phyloP scores from a whole-genome alignment of 35 echinoderm and acorn worm species.

The Diadema setosum region DNA sequence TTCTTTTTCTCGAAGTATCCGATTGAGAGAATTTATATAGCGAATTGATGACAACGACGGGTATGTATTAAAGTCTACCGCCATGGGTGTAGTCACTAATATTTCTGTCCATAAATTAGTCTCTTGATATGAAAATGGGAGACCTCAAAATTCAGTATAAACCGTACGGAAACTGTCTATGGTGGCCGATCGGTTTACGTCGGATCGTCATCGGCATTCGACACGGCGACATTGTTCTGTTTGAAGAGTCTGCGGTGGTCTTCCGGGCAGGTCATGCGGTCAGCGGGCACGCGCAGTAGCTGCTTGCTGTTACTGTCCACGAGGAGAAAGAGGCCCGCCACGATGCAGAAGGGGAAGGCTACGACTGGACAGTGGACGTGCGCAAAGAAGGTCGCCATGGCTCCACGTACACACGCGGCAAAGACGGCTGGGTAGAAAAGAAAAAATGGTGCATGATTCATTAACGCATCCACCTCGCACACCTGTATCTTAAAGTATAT shows the following conservation, averaged over 20 bases:
- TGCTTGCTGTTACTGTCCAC: slow-evolving; percentile 43
- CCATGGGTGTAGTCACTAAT: no score
- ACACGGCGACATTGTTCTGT: not conserved
- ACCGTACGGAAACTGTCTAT: no score
- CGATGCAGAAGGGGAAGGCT: slow-evolving; percentile 62
- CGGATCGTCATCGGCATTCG: not conserved
- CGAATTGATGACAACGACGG: no score
- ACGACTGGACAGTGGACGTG: slow-evolving; percentile 9
- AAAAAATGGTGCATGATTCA: no score
- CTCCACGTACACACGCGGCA: slow-evolving; percentile 31
- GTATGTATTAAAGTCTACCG: no score
- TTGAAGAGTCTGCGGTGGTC: slow-evolving; percentile 56
- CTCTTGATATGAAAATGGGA: no score
- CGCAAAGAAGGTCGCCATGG: slow-evolving; percentile 11
- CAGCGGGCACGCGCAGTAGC: slow-evolving; percentile 51
- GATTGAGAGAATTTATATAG: no score
- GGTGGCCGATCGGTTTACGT: not conserved
- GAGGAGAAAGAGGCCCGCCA: slow-evolving; percentile 40
- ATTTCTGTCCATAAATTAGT: no score
- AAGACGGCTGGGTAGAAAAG: slow-evolving; percentile 33
- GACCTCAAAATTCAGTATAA: no score
- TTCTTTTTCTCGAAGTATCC: no score
- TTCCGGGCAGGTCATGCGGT: slow-evolving; percentile 68
- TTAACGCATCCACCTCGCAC: no score
- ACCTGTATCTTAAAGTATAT: no score